Conservation (phyloP, 2,797 vertebrate species). For the Alca torda region DNA sequence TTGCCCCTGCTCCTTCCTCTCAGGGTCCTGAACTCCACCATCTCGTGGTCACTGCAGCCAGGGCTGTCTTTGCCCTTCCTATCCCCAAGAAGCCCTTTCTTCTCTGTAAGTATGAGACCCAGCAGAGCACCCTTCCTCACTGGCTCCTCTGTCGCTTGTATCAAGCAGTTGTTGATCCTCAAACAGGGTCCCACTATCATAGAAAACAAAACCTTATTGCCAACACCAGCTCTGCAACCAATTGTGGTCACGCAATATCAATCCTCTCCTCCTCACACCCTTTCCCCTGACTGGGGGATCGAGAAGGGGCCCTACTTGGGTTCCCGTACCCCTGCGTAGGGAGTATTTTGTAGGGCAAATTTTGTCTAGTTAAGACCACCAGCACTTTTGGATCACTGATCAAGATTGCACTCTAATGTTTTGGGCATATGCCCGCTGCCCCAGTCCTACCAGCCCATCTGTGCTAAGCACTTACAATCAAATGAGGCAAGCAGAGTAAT, state of each 20-base stretch:
- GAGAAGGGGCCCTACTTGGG: neutral
- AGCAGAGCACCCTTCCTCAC: neutral
- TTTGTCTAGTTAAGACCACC: neutral
- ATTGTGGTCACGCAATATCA: neutral
- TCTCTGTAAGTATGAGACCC: neutral
- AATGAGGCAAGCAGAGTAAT: neutral
- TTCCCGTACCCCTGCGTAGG: neutral
- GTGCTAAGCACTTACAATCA: neutral
- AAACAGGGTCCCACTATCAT: neutral
- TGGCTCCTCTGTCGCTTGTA: neutral
- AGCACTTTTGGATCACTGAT: neutral
- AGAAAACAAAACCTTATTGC: neutral
- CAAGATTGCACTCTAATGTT: rapidly evolving
- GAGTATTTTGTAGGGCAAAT: neutral
- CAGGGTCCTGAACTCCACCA: neutral
- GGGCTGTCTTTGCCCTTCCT: neutral
- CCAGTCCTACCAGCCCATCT: neutral
- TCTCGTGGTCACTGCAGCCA: neutral
- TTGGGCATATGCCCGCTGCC: neutral
- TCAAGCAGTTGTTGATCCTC: neutral
- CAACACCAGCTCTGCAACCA: neutral
- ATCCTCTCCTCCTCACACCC: neutral
- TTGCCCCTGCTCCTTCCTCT: neutral
- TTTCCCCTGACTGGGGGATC: neutral
- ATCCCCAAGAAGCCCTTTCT: neutral